Evolutionary conservation across 2,797 vertebrate genomes (phyloP).

Genomic region (Acanthurus tractus): DNA sequence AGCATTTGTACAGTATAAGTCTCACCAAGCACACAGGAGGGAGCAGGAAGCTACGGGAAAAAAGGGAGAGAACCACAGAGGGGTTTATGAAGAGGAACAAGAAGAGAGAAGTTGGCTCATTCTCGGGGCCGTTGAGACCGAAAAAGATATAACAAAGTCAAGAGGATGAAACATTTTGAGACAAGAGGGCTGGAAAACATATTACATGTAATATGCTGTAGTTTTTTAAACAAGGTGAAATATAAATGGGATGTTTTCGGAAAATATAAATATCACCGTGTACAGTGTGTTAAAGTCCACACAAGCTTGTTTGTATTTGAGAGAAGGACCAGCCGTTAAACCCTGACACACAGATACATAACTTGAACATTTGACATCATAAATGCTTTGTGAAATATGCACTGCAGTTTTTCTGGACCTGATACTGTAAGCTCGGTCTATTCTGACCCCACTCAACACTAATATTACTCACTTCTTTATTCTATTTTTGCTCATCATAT

Average conservation of each 20-base stretch:
- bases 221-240: background rate
- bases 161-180: conserved; percentile 11
- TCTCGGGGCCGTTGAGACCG: conserved; percentile 24
- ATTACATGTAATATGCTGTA: background rate
- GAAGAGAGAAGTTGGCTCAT: conserved; percentile 25
- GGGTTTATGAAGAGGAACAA: conserved; percentile 53
- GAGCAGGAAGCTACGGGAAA: conserved; percentile 55
- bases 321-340: background rate
- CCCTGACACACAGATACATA: background rate
- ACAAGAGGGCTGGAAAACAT: background rate
- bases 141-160: conserved; percentile 25
- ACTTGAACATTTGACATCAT: conserved; percentile 1
- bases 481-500: background rate
- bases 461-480: background rate
- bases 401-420: background rate
- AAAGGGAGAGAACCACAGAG: conserved; percentile 51
- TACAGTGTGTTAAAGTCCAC: too few species aligned
- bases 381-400: conserved; percentile 3
- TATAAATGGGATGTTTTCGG: too few species aligned
- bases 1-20: conserved; percentile 67
- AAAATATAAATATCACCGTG: too few species aligned
- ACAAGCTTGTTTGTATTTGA: background rate
- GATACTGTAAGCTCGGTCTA: conserved; percentile 3
- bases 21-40: conserved; percentile 72
- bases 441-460: background rate